Evolutionary conservation across 2,797 vertebrate species (phyloP).

Genomic region (Acipenser ruthenus): DNA sequence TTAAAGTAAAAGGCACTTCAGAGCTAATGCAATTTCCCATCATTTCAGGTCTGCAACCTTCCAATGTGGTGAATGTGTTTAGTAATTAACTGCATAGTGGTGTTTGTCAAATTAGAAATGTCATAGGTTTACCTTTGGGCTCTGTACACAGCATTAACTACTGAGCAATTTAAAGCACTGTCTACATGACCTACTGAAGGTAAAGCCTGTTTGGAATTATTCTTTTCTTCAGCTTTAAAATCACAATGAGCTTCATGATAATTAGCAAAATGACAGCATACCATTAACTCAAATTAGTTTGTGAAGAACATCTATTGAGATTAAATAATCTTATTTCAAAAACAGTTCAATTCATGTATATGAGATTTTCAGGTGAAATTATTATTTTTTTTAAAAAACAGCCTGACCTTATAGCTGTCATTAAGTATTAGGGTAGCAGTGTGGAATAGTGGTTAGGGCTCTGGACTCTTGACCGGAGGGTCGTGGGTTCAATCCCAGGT

Average conservation of each 20-base stretch:
- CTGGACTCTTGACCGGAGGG: too few species aligned
- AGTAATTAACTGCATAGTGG: slow-evolving; percentile 5
- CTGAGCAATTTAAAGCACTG: slow-evolving; percentile 33
- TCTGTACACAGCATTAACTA: slow-evolving; percentile 34
- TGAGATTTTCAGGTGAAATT: too few species aligned
- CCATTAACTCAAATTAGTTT: too few species aligned
- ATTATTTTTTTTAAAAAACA: too few species aligned
- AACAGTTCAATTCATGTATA: too few species aligned
- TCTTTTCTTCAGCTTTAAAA: slow-evolving; percentile 29
- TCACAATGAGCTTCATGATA: slow-evolving; percentile 43
- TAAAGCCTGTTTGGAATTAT: slow-evolving; percentile 13
- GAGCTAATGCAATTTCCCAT: not conserved
- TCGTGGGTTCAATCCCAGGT: too few species aligned
- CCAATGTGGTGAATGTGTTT: not conserved
- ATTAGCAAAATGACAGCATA: slow-evolving; percentile 36
- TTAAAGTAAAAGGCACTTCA: not conserved
- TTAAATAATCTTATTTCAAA: too few species aligned
- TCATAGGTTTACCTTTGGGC: slow-evolving; percentile 40
- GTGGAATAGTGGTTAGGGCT: too few species aligned
- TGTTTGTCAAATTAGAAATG: slow-evolving; percentile 36
- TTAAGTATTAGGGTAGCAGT: too few species aligned
- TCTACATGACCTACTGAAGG: slow-evolving; percentile 19
- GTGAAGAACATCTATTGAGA: too few species aligned
- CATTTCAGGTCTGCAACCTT: not conserved
- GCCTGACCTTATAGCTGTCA: too few species aligned